Evolutionary conservation across 2,888 invertebrate species (phyloP), one percentile per base, ranked within the genome.

Genomic region (Dioctria rufipes): DNA sequence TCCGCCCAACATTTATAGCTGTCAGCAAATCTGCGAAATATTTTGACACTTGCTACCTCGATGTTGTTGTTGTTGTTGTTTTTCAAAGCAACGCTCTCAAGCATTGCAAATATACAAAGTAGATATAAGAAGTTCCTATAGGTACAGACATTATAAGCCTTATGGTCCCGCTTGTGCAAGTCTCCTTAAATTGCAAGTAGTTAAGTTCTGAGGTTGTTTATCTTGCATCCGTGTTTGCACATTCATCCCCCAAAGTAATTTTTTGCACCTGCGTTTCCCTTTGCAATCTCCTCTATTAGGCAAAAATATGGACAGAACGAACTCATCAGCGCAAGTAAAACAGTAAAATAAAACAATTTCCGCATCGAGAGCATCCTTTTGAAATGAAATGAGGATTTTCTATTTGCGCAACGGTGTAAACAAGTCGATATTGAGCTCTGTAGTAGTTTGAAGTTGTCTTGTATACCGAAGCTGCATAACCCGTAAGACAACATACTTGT

Each of bases 371-470:
- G 25, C 71, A 71, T 71, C 71, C 37, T 54, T 54, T 71, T 71
- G 71, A 71, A 51, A 51, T 5, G 71, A 71, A 71, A 71, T 71
- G 49, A 71, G 71, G 51, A 54, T 39, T 71, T 71, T 71, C 71
- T 71, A 43, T 71, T 71, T 71, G 49, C 51, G 71, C 51, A 25
- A 25, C 71, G 71, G 25, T 71, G 71, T 71, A 71, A 71, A 71
- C 71, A 71, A 71, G 71, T 71, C 71, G 49, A 71, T 71, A 71
- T 71, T 71, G 51, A 49, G 49, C 39, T 71, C 40, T 54, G 37
- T 13, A 66, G 66, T 66, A 66, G 43, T 66, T 65, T 66, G 46
- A 66, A 66, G 66, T 66, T 66, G 40, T 66, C 66, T 66, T 39
- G 25, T 66, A 43, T 43, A 43, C 66, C 13, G 43, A 66, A 40